Conservation (phyloP, 53 echinoderm and acorn worm genomes). For the Glandiceps talaboti region DNA sequence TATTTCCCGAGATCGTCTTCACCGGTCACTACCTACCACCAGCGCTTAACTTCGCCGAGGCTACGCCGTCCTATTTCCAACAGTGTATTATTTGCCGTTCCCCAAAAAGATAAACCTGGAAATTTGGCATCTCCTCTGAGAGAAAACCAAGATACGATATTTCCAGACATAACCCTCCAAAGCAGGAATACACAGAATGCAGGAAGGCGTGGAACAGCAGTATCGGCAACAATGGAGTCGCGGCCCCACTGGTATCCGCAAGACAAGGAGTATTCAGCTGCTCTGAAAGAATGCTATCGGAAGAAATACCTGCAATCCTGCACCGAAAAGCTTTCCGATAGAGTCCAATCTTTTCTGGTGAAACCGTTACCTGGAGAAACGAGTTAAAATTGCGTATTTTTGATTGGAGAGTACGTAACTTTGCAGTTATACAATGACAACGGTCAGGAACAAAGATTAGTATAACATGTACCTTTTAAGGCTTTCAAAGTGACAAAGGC, state of each 20-base stretch:
- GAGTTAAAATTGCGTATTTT: too few species aligned
- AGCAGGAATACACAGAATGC: background rate
- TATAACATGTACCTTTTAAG: too few species aligned
- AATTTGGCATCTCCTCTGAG: too few species aligned
- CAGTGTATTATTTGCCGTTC: too few species aligned
- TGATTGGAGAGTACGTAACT: too few species aligned
- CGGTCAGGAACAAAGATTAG: too few species aligned
- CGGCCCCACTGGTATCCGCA: background rate
- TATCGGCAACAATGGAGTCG: background rate
- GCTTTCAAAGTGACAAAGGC: too few species aligned
- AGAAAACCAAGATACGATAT: background rate
- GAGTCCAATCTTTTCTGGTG: background rate
- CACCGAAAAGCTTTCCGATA: background rate
- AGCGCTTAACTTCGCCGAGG: background rate
- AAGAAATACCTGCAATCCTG: background rate
- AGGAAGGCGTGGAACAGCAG: background rate
- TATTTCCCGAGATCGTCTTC: background rate
- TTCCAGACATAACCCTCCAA: background rate
- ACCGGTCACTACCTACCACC: background rate
- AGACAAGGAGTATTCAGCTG: background rate
- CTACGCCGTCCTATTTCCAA: background rate
- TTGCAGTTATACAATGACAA: too few species aligned
- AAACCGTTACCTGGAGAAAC: background rate
- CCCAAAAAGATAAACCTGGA: too few species aligned
- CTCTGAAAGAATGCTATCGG: background rate